Percentiles rank a stretch among this genome's conserved stretches.
These are phyloP conservation scores for Nymphicus hollandicus DNA, from an alignment of 2,113 vertebrate genomes.

Conservation along the genomic window DNA sequence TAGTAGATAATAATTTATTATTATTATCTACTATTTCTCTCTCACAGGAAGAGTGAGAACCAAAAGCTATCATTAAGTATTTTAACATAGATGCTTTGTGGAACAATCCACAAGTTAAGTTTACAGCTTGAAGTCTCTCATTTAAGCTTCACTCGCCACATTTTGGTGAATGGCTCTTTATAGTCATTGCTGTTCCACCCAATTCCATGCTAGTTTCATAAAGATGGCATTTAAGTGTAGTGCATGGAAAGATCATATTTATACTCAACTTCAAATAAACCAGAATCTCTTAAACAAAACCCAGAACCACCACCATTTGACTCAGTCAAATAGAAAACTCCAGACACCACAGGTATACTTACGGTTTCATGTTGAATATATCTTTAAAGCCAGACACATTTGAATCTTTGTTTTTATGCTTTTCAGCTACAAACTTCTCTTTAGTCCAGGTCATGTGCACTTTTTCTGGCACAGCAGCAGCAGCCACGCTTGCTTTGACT, in stretches of 20 bases:
- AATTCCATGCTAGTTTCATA: neutral
- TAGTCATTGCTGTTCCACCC: neutral
- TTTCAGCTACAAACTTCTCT: slow-evolving; percentile 87
- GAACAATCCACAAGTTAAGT: neutral
- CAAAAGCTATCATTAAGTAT: neutral
- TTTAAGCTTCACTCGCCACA: neutral
- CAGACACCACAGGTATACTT: slow-evolving; percentile 60
- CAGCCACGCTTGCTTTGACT: slow-evolving; percentile 31
- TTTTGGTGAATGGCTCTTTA: neutral
- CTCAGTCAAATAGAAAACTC: neutral
- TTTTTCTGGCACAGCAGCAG: slow-evolving; percentile 72
- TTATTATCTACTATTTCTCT: neutral
- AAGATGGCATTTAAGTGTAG: neutral
- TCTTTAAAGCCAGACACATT: slow-evolving; percentile 79
- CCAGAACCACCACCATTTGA: neutral
- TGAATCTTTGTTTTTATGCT: slow-evolving; percentile 80
- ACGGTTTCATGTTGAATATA: slow-evolving; percentile 97
- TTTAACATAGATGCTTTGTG: neutral
- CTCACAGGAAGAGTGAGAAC: neutral
- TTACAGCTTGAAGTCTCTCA: neutral
- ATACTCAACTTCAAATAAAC: neutral
- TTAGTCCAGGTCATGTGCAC: slow-evolving; percentile 99
- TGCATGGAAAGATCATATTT: neutral
- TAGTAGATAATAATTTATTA: neutral
- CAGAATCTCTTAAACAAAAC: neutral